Base-by-base conservation (phyloP, 2,888 invertebrate genomes). In the Fissipunctia ypsillon region DNA sequence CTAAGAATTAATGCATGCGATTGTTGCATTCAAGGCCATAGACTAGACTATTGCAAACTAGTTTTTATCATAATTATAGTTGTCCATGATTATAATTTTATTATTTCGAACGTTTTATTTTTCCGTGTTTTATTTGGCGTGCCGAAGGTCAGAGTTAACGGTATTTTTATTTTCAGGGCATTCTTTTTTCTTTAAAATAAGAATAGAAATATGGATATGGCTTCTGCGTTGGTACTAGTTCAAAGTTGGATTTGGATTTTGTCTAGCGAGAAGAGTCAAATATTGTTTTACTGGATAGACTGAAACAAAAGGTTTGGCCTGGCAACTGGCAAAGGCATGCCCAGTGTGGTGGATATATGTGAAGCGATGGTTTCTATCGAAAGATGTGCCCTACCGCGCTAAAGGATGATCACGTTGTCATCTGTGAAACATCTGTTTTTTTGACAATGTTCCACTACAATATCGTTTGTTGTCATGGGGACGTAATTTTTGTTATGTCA, bases 11-110 rank as follows among this genome's bases (percentile, higher is more conserved):
- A 83, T 69, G 65, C 35, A 73, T 79, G 35, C 70, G 61, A 71
- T 79, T 82, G 71, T 69, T 76, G 43, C 48, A 67, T 70, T 67
- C 83, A 81, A 81, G 83, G 80, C 73, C 69, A 63, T 25, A 74
- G 79, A 78, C 84, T 77, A 82, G 76, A 76, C 77, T 74, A 22
- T 76, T 78, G 52, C n/a, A 61, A 28, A 31, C 31, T 78, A 76
- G 74, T 85, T 85, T 85, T 85, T 78, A 41, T 45, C 28, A 63
- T 77, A 78, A 78, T 78, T 61, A 83, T 73, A 76, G 48, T 71
- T 63, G 59, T 76, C 45, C 66, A 48, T 52, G 64, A 72, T 77
- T 67, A 69, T 78, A 38, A 48, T 78, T 41, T 66, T 65, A 63
- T 50, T 38, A 66, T 52, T 71, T 75, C 31, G 59, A 69, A 16